Percentiles rank a stretch among this genome's conserved stretches.
Conservation (phyloP, 1,140 invertebrate genomes). For the Homalodisca vitripennis region DNA sequence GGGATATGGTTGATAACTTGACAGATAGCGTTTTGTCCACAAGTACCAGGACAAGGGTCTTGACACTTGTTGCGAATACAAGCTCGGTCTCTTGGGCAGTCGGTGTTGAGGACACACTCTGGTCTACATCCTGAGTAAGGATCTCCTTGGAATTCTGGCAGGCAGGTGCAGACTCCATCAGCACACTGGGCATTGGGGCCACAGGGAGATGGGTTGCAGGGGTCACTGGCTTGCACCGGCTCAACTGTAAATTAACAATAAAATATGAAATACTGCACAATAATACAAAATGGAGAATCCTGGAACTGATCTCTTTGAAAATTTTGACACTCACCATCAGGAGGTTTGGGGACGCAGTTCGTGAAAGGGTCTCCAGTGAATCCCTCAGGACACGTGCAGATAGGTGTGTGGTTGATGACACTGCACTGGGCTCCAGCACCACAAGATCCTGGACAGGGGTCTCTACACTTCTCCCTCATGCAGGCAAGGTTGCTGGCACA, state of each 20-base stretch:
- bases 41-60: conserved; percentile 67
- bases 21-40: conserved; percentile 65
- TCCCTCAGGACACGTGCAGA: conserved; percentile 55
- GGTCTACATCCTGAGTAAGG: conserved; percentile 71
- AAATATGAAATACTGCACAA: conserved; percentile 25
- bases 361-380: conserved; percentile 55
- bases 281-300: conserved; percentile 22
- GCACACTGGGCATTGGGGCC: conserved; percentile 52
- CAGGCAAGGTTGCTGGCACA: conserved; percentile 47
- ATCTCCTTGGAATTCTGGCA: conserved; percentile 66
- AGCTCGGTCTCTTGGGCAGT: conserved; percentile 65
- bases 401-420: conserved; percentile 55
- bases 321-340: no score
- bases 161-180: conserved; percentile 57
- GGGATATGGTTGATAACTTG: conserved; percentile 67
- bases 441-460: conserved; percentile 59
- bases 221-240: conserved; percentile 44
- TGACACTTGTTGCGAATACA: conserved; percentile 68
- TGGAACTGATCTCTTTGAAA: no score
- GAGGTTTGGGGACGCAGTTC: conserved; percentile 48
- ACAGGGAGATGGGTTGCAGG: conserved; percentile 55
- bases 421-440: conserved; percentile 53
- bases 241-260: conserved; percentile 46
- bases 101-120: conserved; percentile 66
- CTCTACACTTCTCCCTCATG: conserved; percentile 47